phyloP scores from a whole-genome alignment of 2,888 invertebrate genomes.

The Himalopsyche tibetana region DNA sequence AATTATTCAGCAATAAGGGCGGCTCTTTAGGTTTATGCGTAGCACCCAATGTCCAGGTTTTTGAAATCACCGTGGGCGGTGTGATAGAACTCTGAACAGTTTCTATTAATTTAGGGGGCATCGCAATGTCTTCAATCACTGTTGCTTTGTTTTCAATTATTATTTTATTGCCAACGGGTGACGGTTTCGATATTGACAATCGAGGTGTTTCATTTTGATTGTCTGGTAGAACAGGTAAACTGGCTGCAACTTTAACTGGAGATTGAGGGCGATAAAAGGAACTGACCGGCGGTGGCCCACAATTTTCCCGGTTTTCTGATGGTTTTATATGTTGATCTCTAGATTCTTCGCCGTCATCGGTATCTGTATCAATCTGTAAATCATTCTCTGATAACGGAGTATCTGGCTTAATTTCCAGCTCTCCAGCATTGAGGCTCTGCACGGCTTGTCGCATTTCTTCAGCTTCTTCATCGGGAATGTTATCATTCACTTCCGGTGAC shows the following conservation, averaged over 20 bases:
- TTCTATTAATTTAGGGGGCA: conserved; percentile 71
- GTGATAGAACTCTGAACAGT: conserved; percentile 72
- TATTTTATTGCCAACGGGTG: background rate
- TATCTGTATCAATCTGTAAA: conserved; percentile 90
- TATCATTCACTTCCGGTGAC: conserved; percentile 73
- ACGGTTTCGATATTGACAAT: background rate
- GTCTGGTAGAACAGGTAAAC: background rate
- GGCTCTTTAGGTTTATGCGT: conserved; percentile 75
- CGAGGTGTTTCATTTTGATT: background rate
- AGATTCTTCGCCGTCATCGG: conserved; percentile 84
- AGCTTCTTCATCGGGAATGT: conserved; percentile 83
- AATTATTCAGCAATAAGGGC: conserved; percentile 71
- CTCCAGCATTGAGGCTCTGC: conserved; percentile 85
- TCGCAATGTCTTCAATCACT: conserved; percentile 53
- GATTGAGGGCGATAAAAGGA: background rate
- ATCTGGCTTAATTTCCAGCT: conserved; percentile 86
- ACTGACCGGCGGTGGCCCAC: background rate
- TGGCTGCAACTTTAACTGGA: background rate
- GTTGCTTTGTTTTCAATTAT: background rate
- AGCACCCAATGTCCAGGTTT: conserved; percentile 75
- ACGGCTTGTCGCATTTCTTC: conserved; percentile 91
- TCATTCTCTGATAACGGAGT: conserved; percentile 91
- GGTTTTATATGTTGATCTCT: conserved; percentile 72
- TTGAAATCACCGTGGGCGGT: conserved; percentile 76
- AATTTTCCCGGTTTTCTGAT: conserved; percentile 67